Base-by-base conservation (phyloP, 1,140 invertebrate species). In the Cydia strobilella region DNA sequence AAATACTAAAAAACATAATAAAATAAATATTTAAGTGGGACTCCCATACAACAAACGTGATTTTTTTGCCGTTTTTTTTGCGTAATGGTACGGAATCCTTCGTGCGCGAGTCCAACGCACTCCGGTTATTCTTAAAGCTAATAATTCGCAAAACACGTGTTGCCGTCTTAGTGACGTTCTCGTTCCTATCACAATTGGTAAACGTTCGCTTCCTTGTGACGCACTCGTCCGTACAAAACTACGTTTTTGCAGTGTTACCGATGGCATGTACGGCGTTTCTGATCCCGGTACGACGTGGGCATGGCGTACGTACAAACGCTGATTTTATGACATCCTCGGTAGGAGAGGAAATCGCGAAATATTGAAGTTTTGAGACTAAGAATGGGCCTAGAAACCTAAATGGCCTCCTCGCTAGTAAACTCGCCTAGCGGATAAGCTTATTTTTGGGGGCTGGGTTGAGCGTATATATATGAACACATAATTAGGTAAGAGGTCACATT, bases 151-250 rank as follows among this genome's bases (percentile, higher is more conserved):
- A 15, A 31, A 1, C 25, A 66, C 27, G 63, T 66, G 27, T 66
- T 2, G 1, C 18, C 0, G 10, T n/a, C 15, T 66, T 66, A 31
- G 13, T 59, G 18, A 59, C 18, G 54, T 23, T 59, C 7, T 9
- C 54, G 20, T 59, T 20, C 54, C 20, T 59, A 59, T 23, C 54
- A 7, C 54, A 59, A 59, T 59, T 59, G 54, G 54, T 59, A 59
- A 59, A 59, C 54, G 54, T 10, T 59, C 7, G 54, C 54, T 59
- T 59, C 54, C 54, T 59, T 23, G 54, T 59, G 54, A 59, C 27
- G 63, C 25, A 31, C 5, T 54, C 6, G 5, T 2, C n/a, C n/a
- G 15, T 54, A 54, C 51, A 54, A 54, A 54, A 54, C n/a, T n/a
- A 54, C 15, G 9, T 15, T 48, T 48, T n/a, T 48, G 45, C 45